Conservation (phyloP, 2,888 invertebrate species). For the Parthenolecanium corni region DNA sequence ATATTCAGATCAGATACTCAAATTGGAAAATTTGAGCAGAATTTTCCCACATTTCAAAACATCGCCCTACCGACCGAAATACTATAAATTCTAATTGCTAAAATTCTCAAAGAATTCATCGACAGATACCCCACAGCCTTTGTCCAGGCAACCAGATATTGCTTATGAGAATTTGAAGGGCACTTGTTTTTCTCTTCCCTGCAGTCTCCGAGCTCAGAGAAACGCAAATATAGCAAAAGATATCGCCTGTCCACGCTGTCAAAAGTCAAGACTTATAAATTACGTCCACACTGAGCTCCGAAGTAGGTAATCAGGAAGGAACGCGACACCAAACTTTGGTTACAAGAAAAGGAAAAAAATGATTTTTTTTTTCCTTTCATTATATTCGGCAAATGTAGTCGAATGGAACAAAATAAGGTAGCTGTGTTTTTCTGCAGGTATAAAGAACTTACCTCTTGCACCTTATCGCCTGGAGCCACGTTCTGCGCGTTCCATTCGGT, state of each 20-base stretch:
- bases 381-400: constrained; percentile 20
- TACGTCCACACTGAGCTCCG: background rate
- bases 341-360: background rate
- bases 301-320: constrained; percentile 20
- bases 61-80: too few relatives aligned
- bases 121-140: too few relatives aligned
- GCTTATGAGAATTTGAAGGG: background rate
- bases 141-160: background rate
- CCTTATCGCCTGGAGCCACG: constrained; percentile 20
- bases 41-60: too few relatives aligned
- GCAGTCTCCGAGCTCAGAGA: too few relatives aligned
- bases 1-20: too few relatives aligned
- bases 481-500: constrained; percentile 19
- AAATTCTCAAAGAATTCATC: too few relatives aligned
- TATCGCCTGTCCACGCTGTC: background rate
- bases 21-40: too few relatives aligned
- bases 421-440: background rate
- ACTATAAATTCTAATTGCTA: too few relatives aligned
- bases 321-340: constrained; percentile 1
- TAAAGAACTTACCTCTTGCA: constrained; percentile 14
- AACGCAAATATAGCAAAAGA: background rate
- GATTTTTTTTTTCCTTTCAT: too few relatives aligned
- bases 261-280: background rate
- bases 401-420: constrained; percentile 13
- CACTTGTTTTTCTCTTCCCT: background rate